Base-by-base conservation (phyloP, 2,797 vertebrate species). In the Alfaro cultratus region DNA sequence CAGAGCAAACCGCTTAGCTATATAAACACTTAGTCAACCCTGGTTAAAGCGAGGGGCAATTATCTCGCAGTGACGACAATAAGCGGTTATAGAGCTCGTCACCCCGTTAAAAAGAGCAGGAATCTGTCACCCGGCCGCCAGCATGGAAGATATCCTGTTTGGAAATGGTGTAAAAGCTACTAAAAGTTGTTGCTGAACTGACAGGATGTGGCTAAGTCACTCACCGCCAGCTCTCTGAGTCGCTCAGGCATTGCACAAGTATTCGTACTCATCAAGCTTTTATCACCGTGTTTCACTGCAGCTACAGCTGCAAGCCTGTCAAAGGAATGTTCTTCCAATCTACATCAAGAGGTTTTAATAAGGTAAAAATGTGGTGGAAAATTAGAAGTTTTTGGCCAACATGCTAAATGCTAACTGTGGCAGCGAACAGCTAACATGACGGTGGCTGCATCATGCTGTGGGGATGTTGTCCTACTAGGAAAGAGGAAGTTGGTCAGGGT, bases 1-100 rank as follows among this genome's bases (percentile, higher is more conserved):
- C 90, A 89, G 88, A 76, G 85, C 83, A 86, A 90, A 89, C 88
- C 87, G 43, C 78, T 79, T 53, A 26, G 36, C 85, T 80, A 89
- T 75, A 91, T 89, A 94, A 92, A 92, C 94, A 91, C 88, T 91
- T 87, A 90, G 86, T 93, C 90, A 91, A 85, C 86, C 75, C 78
- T 71, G 83, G 84, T 93, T 91, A 89, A 90, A 91, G 82, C 83
- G 81, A 89, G 78, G 85, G 78, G 78, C 71, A 89, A 93, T 93
- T 90, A 91, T 93, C 89, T 88, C 80, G 70, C 79, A 86, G 87
- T 92, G 89, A 93, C 85, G 87, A 91, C 89, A 93, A 89, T 91
- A 85, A 88, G 90, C 6, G 76, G 89, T 86, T 83, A 83, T 57
- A 73, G 76, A 78, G 86, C 67, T 82, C 75, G 73, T 83, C 79